These are phyloP conservation scores for Plodia interpunctella DNA, from an alignment of 1,140 invertebrate species.

Conservation along the genomic window DNA sequence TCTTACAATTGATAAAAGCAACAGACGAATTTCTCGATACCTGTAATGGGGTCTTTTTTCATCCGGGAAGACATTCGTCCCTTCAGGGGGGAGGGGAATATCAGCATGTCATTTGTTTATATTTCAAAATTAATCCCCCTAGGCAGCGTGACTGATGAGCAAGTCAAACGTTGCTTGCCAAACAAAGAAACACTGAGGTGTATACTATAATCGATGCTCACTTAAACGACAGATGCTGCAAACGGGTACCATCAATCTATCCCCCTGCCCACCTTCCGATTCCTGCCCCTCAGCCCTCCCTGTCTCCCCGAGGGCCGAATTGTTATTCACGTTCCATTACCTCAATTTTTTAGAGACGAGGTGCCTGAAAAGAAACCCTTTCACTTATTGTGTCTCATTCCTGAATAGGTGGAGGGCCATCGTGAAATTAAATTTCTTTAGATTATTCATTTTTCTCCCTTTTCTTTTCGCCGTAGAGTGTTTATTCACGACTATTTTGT, in stretches of 20 bases:
- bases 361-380: constrained; percentile 72
- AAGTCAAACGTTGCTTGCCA: constrained; percentile 56
- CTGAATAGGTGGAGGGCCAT: constrained; percentile 57
- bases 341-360: constrained; percentile 73
- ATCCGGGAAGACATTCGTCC: constrained; percentile 21
- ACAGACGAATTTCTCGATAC: constrained; percentile 25
- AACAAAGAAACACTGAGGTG: constrained; percentile 66
- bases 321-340: constrained; percentile 76
- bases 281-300: constrained; percentile 39
- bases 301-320: constrained; percentile 54
- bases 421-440: constrained; percentile 63
- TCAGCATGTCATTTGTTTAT: constrained; percentile 54
- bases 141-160: constrained; percentile 42
- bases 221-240: constrained; percentile 73
- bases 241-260: constrained; percentile 72
- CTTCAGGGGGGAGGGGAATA: constrained; percentile 33
- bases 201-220: constrained; percentile 70
- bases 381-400: constrained; percentile 68
- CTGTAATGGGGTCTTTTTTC: constrained; percentile 31
- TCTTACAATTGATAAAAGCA: constrained; percentile 32
- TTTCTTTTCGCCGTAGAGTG: constrained; percentile 27
- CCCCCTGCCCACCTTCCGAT: constrained; percentile 24
- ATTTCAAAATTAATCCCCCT: constrained; percentile 52
- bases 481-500: constrained; percentile 22
- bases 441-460: constrained; percentile 45